phyloP scores from a whole-genome alignment of 2,797 vertebrate genomes.

The Myotis daubentonii region DNA sequence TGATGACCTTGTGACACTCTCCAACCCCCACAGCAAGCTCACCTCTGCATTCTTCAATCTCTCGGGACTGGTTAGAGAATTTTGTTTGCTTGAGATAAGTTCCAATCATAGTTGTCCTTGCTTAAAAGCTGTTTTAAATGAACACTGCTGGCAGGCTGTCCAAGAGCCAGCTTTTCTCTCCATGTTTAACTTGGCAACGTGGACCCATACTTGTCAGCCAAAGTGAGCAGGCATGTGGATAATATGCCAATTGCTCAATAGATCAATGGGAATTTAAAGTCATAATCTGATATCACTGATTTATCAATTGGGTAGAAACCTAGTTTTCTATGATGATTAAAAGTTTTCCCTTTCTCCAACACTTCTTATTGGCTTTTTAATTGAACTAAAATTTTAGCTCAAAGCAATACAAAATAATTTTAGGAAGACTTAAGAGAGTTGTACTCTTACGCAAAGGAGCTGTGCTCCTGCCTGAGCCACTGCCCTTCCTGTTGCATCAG shows the following conservation, averaged over 20 bases:
- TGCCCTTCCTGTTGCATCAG: background rate
- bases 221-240: background rate
- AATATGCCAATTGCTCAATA: background rate
- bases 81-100: conserved; percentile 57
- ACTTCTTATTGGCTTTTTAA: conserved; percentile 38
- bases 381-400: conserved; percentile 46
- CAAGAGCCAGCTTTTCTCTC: conserved; percentile 24
- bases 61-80: conserved; percentile 26
- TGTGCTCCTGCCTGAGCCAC: background rate
- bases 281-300: background rate
- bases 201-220: background rate
- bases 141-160: conserved; percentile 11
- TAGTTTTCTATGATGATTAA: conserved; percentile 45
- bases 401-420: conserved; percentile 32
- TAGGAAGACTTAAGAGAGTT: background rate
- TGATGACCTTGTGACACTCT: background rate
- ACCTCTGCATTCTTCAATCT: background rate
- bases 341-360: background rate
- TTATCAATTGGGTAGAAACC: conserved; percentile 26
- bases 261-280: conserved; percentile 32
- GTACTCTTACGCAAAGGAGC: background rate
- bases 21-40: background rate
- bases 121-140: conserved; percentile 66
- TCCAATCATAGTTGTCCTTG: conserved; percentile 27
- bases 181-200: conserved; percentile 26